Conservation (phyloP, 2,888 invertebrate species). For the Drosophila dives region DNA sequence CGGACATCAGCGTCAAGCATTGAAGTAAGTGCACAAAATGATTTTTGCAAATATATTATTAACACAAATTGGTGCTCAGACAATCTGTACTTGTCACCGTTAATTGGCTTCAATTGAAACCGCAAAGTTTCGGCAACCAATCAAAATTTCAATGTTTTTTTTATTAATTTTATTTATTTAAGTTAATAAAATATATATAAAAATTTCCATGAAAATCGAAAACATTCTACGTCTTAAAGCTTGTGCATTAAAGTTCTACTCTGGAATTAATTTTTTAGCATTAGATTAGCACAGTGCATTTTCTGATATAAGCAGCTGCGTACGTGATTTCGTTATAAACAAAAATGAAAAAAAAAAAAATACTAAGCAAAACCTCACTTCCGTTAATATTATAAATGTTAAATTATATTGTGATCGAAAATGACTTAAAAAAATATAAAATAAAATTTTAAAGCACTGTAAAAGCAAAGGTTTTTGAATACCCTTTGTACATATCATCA, state of each 20-base stretch:
- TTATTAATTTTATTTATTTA: background rate
- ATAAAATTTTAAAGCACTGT: background rate
- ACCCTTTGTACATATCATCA: background rate
- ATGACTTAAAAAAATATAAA: slow-evolving; percentile 4
- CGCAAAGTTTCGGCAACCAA: slow-evolving; percentile 59
- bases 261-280: slow-evolving; percentile 42
- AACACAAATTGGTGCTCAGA: slow-evolving; percentile 20
- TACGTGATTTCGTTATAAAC: slow-evolving; percentile 29
- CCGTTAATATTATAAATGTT: slow-evolving; percentile 21
- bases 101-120: slow-evolving; percentile 63
- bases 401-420: background rate
- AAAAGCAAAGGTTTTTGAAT: background rate
- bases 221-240: slow-evolving; percentile 2
- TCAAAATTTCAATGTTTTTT: slow-evolving; percentile 29
- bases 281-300: slow-evolving; percentile 39
- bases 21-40: slow-evolving; percentile 79
- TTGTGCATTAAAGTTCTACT: slow-evolving; percentile 10
- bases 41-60: slow-evolving; percentile 28
- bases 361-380: slow-evolving; percentile 18
- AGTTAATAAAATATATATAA: background rate
- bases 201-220: background rate
- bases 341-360: slow-evolving; percentile 10
- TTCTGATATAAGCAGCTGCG: slow-evolving; percentile 41
- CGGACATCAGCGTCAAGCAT: slow-evolving; percentile 82
- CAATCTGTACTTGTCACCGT: slow-evolving; percentile 22